Evolutionary conservation across 2,888 invertebrate genomes (phyloP).

Genomic region (Euclidia mi): DNA sequence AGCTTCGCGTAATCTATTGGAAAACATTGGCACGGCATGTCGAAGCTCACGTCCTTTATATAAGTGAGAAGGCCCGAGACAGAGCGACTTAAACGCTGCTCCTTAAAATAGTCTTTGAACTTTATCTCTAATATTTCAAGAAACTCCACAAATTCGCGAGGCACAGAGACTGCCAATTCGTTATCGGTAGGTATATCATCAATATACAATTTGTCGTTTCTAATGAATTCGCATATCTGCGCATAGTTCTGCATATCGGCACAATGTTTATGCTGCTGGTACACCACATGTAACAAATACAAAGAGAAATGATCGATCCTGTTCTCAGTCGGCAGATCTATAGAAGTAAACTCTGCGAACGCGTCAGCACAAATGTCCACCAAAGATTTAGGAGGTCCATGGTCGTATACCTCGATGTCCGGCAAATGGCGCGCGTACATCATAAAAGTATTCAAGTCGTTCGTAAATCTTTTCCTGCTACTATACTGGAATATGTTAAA

Average conservation of each 20-base stretch:
- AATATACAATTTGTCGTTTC: not conserved
- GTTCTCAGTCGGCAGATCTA: conserved; percentile 7
- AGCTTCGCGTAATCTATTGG: conserved; percentile 32
- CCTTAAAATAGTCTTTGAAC: conserved; percentile 31
- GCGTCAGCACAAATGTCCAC: not conserved
- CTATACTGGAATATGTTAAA: conserved; percentile 28
- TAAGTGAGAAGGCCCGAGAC: not conserved
- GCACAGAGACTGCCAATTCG: not conserved
- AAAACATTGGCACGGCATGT: conserved; percentile 36
- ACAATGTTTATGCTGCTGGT: conserved; percentile 25
- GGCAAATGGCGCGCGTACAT: conserved; percentile 14
- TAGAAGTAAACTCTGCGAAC: conserved; percentile 4
- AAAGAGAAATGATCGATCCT: conserved; percentile 25
- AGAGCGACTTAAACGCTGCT: not conserved
- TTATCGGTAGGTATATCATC: too few relatives aligned
- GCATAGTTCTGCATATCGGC: conserved; percentile 23
- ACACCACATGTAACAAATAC: conserved; percentile 28
- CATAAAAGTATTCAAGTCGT: conserved; percentile 26
- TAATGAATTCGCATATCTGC: conserved; percentile 8
- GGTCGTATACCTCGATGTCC: conserved; percentile 20
- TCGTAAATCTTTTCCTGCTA: conserved; percentile 10
- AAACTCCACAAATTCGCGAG: conserved; percentile 31
- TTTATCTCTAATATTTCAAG: conserved; percentile 31
- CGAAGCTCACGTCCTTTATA: conserved; percentile 15
- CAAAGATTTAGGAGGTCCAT: not conserved